These are phyloP conservation scores for Drosophila leontia DNA, from an alignment of 1,140 invertebrate species.

Conservation along the genomic window DNA sequence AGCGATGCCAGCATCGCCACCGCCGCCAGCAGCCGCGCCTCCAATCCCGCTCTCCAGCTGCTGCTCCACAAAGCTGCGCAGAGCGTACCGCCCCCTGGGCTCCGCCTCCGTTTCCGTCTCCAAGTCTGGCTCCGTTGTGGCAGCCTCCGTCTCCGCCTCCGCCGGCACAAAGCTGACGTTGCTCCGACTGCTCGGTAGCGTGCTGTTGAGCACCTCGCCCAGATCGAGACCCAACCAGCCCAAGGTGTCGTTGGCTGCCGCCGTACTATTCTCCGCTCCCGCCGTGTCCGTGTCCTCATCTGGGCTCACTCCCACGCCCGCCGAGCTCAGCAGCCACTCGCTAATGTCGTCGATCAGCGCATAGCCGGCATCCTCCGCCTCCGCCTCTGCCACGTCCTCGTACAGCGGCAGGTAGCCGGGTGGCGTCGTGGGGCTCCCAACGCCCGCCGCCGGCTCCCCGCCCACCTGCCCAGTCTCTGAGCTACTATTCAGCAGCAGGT, in stretches of 20 bases:
- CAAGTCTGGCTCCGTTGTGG: neutral
- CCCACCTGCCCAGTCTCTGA: neutral
- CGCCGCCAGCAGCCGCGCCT: constrained; percentile 6
- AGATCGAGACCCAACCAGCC: constrained; percentile 64
- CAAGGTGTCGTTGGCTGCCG: constrained; percentile 54
- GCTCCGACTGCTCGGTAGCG: constrained; percentile 20
- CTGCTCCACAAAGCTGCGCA: constrained; percentile 71
- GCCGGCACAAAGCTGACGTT: constrained; percentile 10
- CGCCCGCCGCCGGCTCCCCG: neutral
- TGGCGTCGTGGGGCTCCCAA: constrained; percentile 47
- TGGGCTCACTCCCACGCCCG: constrained; percentile 6
- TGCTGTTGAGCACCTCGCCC: constrained; percentile 53
- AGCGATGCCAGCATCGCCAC: constrained; percentile 60
- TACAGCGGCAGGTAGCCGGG: constrained; percentile 60
- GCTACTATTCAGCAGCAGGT: constrained; percentile 33
- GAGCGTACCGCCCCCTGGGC: constrained; percentile 34
- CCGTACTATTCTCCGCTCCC: constrained; percentile 24
- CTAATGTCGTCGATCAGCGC: constrained; percentile 74
- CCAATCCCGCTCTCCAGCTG: constrained; percentile 43
- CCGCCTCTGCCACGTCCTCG: constrained; percentile 56
- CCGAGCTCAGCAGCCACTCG: constrained; percentile 65
- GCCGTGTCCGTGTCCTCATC: neutral
- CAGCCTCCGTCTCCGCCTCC: neutral
- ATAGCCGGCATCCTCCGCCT: constrained; percentile 66
- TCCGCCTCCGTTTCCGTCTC: neutral